Evolutionary conservation across 2,797 vertebrate genomes (phyloP).

Genomic region (Eulemur albifrons): DNA sequence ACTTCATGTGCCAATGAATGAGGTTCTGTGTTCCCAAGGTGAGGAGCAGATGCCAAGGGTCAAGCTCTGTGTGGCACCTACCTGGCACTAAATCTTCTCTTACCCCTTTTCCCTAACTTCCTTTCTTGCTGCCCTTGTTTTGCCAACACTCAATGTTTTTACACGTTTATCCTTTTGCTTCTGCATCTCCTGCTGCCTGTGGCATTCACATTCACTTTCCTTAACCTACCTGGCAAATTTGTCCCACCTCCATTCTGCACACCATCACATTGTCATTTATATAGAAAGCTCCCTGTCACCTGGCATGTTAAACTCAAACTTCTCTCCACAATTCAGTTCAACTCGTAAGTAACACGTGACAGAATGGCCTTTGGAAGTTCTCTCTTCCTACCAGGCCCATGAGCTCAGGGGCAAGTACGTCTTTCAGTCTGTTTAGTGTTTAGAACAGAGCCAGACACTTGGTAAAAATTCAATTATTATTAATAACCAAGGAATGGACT

Average conservation of each 20-base stretch:
- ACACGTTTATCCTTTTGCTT: background rate
- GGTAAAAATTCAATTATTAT: background rate
- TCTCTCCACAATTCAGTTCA: background rate
- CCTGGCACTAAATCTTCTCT: background rate
- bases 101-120: background rate
- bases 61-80: background rate
- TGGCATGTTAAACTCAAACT: background rate
- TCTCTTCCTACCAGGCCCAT: background rate
- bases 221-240: background rate
- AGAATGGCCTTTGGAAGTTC: background rate
- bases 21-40: background rate
- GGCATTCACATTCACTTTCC: background rate
- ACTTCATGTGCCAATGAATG: too few species aligned
- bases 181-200: background rate
- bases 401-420: background rate
- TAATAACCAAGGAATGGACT: background rate
- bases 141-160: background rate
- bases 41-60: background rate
- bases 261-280: accelerated
- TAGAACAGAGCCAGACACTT: background rate
- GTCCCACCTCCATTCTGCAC: background rate
- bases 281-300: background rate
- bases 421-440: background rate
- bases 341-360: accelerated
- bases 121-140: background rate